Percentiles rank a stretch among this genome's conserved stretches.
Conservation (phyloP, 2,888 invertebrate genomes). For the Malthinus flaveolus region DNA sequence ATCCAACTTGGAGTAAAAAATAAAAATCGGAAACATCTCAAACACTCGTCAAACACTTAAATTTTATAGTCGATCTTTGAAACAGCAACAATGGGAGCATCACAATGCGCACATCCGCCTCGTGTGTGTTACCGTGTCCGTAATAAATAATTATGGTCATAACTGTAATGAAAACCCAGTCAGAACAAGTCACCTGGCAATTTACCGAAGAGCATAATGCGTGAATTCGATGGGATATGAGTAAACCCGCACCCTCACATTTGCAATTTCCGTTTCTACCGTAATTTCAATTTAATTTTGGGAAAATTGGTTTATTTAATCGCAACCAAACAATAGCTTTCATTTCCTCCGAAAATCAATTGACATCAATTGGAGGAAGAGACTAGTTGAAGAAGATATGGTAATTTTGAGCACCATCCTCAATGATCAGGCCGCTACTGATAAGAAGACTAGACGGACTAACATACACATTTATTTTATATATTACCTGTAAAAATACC, state of each 20-base stretch:
- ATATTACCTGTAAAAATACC: too few species aligned
- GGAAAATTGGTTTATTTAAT: background rate
- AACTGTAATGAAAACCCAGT: slow-evolving; percentile 16
- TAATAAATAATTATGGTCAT: slow-evolving; percentile 20
- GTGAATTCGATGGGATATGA: background rate
- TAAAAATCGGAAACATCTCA: too few species aligned
- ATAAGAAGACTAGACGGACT: too few species aligned
- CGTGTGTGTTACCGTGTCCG: slow-evolving; percentile 26
- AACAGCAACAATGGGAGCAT: slow-evolving; percentile 25
- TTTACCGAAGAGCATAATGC: background rate
- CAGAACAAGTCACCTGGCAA: slow-evolving; percentile 14
- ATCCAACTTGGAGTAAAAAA: too few species aligned
- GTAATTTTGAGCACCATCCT: too few species aligned
- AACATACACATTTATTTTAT: too few species aligned
- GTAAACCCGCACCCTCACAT: slow-evolving; percentile 9
- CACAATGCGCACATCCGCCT: slow-evolving; percentile 24
- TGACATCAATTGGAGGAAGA: too few species aligned
- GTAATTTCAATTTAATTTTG: background rate
- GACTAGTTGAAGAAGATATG: too few species aligned
- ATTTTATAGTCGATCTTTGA: background rate
- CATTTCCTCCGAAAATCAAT: too few species aligned
- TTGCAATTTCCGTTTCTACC: background rate
- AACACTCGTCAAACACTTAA: too few species aligned
- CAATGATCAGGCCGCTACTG: too few species aligned
- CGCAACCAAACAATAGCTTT: too few species aligned